Conservation (phyloP, 1,140 invertebrate species). For the Leptopilina boulardi region DNA sequence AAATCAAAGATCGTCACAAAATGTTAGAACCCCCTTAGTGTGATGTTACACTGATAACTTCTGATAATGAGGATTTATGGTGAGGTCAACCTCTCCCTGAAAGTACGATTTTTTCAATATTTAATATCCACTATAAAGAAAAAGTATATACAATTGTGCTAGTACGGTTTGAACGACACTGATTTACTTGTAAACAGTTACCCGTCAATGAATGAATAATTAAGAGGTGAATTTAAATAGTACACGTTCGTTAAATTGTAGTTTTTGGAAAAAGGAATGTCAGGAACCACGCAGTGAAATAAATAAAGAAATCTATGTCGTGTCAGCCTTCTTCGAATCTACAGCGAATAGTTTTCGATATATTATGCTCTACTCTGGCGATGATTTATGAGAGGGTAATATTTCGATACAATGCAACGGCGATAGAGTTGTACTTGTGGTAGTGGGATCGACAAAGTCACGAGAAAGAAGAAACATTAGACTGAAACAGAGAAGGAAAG, state of each 20-base stretch:
- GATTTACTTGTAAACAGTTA: no score
- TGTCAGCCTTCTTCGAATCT: constrained; percentile 62
- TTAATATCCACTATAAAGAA: no score
- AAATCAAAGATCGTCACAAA: no score
- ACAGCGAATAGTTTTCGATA: constrained; percentile 61
- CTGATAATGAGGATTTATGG: no score
- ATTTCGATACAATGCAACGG: constrained; percentile 67
- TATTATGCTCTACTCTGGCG: constrained; percentile 63
- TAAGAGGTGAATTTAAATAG: neutral
- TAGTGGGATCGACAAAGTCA: constrained; percentile 38
- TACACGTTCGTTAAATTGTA: neutral
- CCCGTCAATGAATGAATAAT: no score
- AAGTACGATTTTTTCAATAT: no score
- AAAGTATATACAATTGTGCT: no score
- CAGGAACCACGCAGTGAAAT: constrained; percentile 27
- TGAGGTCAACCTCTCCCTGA: no score
- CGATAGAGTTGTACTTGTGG: constrained; percentile 42
- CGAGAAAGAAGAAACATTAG: constrained; percentile 39
- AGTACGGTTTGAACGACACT: no score
- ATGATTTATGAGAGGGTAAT: constrained; percentile 68
- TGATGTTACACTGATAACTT: no score
- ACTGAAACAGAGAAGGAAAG: constrained; percentile 32
- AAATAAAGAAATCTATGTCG: constrained; percentile 66
- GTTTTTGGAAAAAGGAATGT: constrained; percentile 25
- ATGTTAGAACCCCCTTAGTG: no score